These are phyloP conservation scores for Apamea anceps DNA, from an alignment of 2,888 invertebrate genomes.

Conservation along the genomic window DNA sequence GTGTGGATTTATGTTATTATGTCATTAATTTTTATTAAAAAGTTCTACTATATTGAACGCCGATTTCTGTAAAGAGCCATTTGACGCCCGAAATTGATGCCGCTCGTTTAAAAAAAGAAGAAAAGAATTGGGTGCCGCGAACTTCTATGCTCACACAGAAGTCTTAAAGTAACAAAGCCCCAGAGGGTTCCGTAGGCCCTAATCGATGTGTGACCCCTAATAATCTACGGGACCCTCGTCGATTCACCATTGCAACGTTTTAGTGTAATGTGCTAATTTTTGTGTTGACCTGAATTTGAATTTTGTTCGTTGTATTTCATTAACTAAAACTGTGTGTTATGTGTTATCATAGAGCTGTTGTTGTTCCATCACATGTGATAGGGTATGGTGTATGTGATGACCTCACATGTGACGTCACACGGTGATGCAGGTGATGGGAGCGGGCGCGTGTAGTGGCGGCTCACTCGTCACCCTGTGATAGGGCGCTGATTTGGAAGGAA, in stretches of 20 bases:
- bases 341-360: constrained; percentile 89
- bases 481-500: constrained; percentile 66
- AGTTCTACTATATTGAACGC: constrained; percentile 69
- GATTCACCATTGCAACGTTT: constrained; percentile 84
- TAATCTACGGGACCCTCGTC: constrained; percentile 86
- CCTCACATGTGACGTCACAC: constrained; percentile 61
- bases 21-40: constrained; percentile 80
- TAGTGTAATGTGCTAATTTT: constrained; percentile 90
- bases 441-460: constrained; percentile 79
- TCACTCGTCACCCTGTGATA: constrained; percentile 67
- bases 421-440: constrained; percentile 77
- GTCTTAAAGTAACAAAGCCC: constrained; percentile 78
- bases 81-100: constrained; percentile 73
- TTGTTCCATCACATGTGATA: constrained; percentile 80
- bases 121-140: constrained; percentile 77
- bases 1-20: constrained; percentile 88
- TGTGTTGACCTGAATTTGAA: constrained; percentile 88
- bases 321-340: constrained; percentile 90
- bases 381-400: constrained; percentile 72
- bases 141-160: constrained; percentile 80
- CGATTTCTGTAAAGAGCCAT: constrained; percentile 86
- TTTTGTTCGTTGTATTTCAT: constrained; percentile 90
- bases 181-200: constrained; percentile 85
- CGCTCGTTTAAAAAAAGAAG: constrained; percentile 54
- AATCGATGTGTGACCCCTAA: constrained; percentile 73